Evolutionary conservation across 2,888 invertebrate genomes (phyloP), one percentile per base, ranked within the genome.

Genomic region (Standfussiana lucernea): DNA sequence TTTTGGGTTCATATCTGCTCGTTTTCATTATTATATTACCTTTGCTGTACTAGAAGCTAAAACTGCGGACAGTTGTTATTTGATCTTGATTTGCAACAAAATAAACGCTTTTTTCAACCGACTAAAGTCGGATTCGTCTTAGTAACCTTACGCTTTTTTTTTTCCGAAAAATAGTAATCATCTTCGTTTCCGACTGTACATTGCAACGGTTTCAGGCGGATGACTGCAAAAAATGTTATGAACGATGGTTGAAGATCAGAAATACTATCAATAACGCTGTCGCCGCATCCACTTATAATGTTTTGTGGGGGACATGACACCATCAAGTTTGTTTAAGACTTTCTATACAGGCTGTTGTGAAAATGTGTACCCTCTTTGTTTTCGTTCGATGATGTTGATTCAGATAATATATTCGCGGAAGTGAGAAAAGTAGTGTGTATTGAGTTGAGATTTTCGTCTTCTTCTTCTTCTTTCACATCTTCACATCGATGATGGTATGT

Each of bases 141-240:
- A 37, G 24, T 37, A 13, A 59, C 18, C 3, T 28, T 21, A 40
- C 24, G 24, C 11, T n/a, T 37, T 15, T 8, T 66, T 42, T 28
- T 21, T 32, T 8, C 1, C 1, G 42, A 21, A 42, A 11, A 11
- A 5, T 28, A 15, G 0, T 24, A 0, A 53, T n/a, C 67, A 86
- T 71, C 90, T 92, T 80, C 82, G 82, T 72, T 10, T 32, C 3
- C 69, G 73, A 90, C 77, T 89, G 90, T 94, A 93, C 89, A 59
- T 77, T 86, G 85, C 88, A 89, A 86, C 86, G 88, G 86, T 88
- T 75, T 88, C 79, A 80, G 87, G 88, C 76, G 88, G 87, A 85
- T 88, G 80, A 79, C 75, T 80, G 89, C 89, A 95, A 95, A 95
- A 95, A 95, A 95, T 93, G 93, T 94, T 92, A 95, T 93, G 93